Evolutionary conservation across 2,888 invertebrate genomes (phyloP), one percentile per base, ranked within the genome.

Genomic region (Eupithecia vulgata): DNA sequence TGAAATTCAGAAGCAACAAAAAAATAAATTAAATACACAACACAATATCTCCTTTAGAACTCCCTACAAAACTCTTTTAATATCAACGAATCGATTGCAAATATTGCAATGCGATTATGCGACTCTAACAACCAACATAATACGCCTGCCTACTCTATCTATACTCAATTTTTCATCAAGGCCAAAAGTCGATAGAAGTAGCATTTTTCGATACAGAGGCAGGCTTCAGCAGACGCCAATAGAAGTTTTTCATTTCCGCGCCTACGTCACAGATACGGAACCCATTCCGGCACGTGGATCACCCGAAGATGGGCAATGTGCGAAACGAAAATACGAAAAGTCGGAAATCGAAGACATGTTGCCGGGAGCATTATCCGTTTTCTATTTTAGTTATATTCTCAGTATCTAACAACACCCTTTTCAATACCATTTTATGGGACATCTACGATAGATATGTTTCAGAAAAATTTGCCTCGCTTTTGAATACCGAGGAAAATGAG

Each of bases 201-300:
- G 77, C 80, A 78, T 76, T 82, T 83, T 83, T 81, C 80, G 78
- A 81, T 78, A 82, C 81, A 80, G 81, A 59, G 61, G 76, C 80
- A 80, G 80, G 86, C 85, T 86, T 85, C 85, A 84, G 81, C 85
- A 83, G 85, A 86, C 83, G 84, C 83, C 87, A 87, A 87, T 87
- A 86, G 83, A 85, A 88, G 86, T 85, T 87, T 90, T 90, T 90
- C 88, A 91, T 91, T 92, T 91, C 90, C 90, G 88, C 81, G 87
- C 85, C 87, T 86, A 86, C 87, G 85, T 90, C 90, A 88, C 82
- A 82, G 82, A 83, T 85, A 87, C 87, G 87, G 84, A 88, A 88
- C 85, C 85, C 85, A 87, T 89, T 90, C 86, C 86, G 86, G 82
- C 82, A 87, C 87, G 83, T 85, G 87, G 86, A 88, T 87, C 85